Conservation (phyloP, 2,797 vertebrate species). For the Antrozous pallidus region DNA sequence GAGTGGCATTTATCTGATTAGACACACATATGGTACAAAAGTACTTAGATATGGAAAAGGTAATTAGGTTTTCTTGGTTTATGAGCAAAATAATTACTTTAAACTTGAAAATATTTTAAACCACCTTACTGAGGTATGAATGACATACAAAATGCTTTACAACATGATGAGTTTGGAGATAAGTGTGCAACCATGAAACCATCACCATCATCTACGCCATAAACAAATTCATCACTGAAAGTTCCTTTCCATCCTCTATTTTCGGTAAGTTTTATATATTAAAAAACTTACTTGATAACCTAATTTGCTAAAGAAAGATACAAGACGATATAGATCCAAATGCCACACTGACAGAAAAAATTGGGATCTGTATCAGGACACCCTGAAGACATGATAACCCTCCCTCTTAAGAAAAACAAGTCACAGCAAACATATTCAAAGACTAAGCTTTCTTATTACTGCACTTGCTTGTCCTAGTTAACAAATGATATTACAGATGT, state of each 20-base stretch:
- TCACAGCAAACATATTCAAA: not conserved
- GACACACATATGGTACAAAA: not conserved
- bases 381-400: not conserved
- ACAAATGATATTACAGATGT: conserved; percentile 1
- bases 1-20: not conserved
- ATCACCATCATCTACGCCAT: not conserved
- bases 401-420: not conserved
- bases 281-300: not conserved
- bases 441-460: not conserved
- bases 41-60: not conserved
- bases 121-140: not conserved
- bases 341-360: not conserved
- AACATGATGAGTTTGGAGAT: not conserved
- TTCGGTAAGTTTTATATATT: not conserved
- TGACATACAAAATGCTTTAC: not conserved
- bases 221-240: not conserved
- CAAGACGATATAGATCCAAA: not conserved
- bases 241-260: not conserved
- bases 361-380: not conserved
- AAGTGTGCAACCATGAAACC: not conserved
- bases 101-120: not conserved
- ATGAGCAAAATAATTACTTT: conserved; percentile 2
- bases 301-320: conserved; percentile 32
- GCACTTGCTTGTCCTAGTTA: not conserved
- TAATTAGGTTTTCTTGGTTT: not conserved